phyloP scores from a whole-genome alignment of 2,113 vertebrate species.

The Cacatua alba region DNA sequence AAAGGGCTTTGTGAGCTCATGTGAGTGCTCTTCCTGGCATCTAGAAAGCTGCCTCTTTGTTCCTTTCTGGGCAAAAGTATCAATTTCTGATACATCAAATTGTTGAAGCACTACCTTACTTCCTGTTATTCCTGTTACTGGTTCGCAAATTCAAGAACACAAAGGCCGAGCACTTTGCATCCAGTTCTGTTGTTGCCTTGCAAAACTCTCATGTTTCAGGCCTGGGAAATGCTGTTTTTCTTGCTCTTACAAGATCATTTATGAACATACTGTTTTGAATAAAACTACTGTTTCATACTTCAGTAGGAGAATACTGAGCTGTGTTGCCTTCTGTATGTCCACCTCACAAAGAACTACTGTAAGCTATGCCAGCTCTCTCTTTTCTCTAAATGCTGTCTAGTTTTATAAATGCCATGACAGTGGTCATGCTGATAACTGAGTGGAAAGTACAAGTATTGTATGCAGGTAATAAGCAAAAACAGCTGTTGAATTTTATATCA shows the following conservation, averaged over 20 bases:
- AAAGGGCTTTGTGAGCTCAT: background rate
- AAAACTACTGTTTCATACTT: background rate
- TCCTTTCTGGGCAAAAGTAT: background rate
- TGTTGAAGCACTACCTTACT: background rate
- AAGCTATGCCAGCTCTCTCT: background rate
- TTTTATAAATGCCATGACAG: background rate
- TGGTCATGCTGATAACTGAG: background rate
- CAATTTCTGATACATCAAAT: background rate
- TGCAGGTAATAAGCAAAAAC: background rate
- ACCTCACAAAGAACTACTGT: background rate
- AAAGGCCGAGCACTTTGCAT: background rate
- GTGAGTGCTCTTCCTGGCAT: background rate
- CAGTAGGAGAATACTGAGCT: background rate
- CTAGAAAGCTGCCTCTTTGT: background rate
- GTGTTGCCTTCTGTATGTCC: background rate
- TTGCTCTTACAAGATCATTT: background rate
- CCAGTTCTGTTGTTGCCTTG: background rate
- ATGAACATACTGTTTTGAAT: background rate
- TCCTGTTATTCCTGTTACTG: background rate
- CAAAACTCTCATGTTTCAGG: accelerated
- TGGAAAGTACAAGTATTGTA: background rate
- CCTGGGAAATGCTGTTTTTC: background rate
- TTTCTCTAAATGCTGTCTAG: background rate
- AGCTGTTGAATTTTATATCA: background rate
- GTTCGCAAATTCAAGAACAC: background rate